Base-by-base conservation (phyloP, 2,888 invertebrate genomes). In the Clanis bilineata region DNA sequence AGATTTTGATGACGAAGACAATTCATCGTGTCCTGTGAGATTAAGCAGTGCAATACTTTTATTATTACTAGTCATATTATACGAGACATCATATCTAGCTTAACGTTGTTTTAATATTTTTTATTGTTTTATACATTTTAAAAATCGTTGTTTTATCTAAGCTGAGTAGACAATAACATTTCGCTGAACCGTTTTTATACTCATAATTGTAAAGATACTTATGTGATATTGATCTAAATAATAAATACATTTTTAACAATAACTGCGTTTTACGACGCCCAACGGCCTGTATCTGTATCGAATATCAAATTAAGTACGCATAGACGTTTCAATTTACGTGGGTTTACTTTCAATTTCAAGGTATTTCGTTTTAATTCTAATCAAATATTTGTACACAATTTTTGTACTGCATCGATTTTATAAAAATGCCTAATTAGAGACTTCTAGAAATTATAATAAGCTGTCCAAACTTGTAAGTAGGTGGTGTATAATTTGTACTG, bases 1-100 rank as follows among this genome's bases (percentile, higher is more conserved):
- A 90, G 90, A 84, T 78, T 84, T 84, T 59, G 84, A 82, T 36
- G 86, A 82, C 58, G 77, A 80, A 41, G 80, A 81, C 25, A 87
- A 76, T 69, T 75, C 85, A 45, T 82, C 86, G 64, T 68, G 69
- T 63, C 63, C 68, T 55, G 71, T 62, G 58, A 76, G 76, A 63
- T 63, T 74, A 64, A 75, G 72, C 63, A 66, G 68, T 62, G 56
- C 74, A 63, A 70, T 82, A 68, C 62, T 76, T 62, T 73, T 67
- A 55, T 59, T 76, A 58, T 62, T 82, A 63, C 47, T 58, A 12
- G 47, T 58, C 22, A 25, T 5, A 22, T 58, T 25, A n/a, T 57
- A 60, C 39, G 21, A 58, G 7, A 23, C 25, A 32, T 15, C 32
- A 58, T 25, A 41, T 23, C 21, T 32, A 23, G 22, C 43, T 54